phyloP scores from a whole-genome alignment of 2,888 invertebrate species.

The Harmothoe impar region DNA sequence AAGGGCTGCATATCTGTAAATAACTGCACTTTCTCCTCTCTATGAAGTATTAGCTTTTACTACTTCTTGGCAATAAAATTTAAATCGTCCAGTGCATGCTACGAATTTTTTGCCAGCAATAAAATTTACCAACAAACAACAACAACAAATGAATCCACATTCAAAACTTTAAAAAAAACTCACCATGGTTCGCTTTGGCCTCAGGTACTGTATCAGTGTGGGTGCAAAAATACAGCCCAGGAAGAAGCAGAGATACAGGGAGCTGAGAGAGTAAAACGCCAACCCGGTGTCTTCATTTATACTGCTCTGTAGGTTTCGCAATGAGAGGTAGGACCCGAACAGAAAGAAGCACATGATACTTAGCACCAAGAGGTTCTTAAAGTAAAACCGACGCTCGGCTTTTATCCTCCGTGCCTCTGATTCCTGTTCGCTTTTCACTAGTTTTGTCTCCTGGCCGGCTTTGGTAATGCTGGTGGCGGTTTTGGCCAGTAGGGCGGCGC shows the following conservation, averaged over 20 bases:
- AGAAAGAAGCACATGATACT: constrained; percentile 76
- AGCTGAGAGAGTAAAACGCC: constrained; percentile 78
- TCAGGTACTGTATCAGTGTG: constrained; percentile 77
- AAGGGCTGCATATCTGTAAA: no score
- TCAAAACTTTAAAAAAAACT: no score
- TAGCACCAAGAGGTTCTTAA: constrained; percentile 77
- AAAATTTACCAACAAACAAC: no score
- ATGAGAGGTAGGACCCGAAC: constrained; percentile 77
- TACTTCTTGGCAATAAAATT: no score
- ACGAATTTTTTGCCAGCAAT: no score
- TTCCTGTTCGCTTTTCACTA: constrained; percentile 56
- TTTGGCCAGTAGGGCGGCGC: constrained; percentile 68
- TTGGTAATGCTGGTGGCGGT: constrained; percentile 67
- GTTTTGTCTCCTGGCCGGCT: constrained; percentile 56
- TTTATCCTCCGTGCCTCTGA: neutral
- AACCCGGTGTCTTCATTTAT: constrained; percentile 78
- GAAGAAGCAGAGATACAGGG: constrained; percentile 76
- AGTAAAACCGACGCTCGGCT: constrained; percentile 70
- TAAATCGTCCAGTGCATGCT: no score
- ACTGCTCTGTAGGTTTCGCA: constrained; percentile 81
- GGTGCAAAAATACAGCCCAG: constrained; percentile 79
- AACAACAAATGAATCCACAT: no score
- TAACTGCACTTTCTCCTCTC: no score
- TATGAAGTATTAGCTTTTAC: no score
- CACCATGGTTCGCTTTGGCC: constrained; percentile 73